Evolutionary conservation across 2,113 vertebrate genomes (phyloP).

Genomic region (Emydocephalus ijimae): DNA sequence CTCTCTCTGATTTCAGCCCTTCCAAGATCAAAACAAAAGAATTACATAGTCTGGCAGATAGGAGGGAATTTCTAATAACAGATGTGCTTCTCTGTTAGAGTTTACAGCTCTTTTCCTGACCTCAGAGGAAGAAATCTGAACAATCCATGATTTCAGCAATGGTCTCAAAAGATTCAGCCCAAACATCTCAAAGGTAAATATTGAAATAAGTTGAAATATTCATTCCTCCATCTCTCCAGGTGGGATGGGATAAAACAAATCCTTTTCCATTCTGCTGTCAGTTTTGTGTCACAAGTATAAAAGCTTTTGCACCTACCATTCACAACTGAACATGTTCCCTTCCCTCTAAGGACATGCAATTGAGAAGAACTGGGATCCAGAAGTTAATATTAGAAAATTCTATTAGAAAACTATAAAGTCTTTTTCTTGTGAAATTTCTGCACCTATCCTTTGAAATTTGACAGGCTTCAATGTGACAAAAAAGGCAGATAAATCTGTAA

Average conservation of each 20-base stretch:
- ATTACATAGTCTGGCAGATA: background rate
- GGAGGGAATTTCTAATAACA: background rate
- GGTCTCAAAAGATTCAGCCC: background rate
- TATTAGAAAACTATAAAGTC: background rate
- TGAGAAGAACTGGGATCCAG: background rate
- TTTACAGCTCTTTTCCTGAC: background rate
- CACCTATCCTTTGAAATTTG: background rate
- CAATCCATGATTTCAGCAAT: background rate
- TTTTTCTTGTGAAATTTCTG: background rate
- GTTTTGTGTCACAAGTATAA: background rate
- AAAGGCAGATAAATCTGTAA: background rate
- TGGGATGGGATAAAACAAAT: background rate
- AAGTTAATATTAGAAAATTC: background rate
- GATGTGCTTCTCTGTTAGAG: background rate
- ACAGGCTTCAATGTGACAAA: background rate
- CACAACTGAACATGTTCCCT: background rate
- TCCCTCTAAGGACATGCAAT: background rate
- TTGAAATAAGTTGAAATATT: background rate
- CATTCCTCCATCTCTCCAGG: background rate
- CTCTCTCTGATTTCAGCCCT: background rate
- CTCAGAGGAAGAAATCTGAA: background rate
- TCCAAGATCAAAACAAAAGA: background rate
- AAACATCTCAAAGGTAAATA: background rate
- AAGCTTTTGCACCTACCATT: background rate
- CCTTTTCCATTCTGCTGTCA: background rate